These are phyloP conservation scores for Terebella lapidaria DNA, from an alignment of 2,888 invertebrate genomes.

Conservation along the genomic window DNA sequence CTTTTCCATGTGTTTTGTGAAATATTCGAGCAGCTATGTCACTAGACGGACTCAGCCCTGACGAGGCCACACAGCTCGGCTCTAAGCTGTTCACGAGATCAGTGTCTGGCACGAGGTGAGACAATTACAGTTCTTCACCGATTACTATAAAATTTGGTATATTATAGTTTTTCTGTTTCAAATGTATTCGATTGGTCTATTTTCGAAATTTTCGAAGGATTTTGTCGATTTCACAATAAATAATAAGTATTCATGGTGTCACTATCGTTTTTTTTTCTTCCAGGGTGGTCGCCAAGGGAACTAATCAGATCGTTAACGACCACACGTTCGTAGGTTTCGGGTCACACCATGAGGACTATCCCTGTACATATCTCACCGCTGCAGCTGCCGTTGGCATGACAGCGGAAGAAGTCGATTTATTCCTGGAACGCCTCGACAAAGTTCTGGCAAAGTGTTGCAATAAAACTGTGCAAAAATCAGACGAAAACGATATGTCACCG, in stretches of 20 bases:
- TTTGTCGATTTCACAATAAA: no score
- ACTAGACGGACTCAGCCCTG: conserved; percentile 17
- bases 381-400: conserved; percentile 70
- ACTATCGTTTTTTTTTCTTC: background rate
- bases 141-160: no score
- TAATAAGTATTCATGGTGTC: background rate
- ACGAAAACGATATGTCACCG: no score
- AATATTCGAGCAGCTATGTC: conserved; percentile 49
- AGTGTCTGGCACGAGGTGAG: conserved; percentile 67
- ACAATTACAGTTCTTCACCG: background rate
- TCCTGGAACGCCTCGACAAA: conserved; percentile 64
- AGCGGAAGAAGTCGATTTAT: conserved; percentile 65
- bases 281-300: conserved; percentile 52
- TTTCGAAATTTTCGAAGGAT: no score
- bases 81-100: conserved; percentile 28
- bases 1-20: no score
- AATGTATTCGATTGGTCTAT: no score
- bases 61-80: conserved; percentile 23
- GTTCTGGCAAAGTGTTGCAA: conserved; percentile 54
- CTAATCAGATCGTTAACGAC: conserved; percentile 29
- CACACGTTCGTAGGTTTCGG: conserved; percentile 63
- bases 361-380: conserved; percentile 67
- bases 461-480: no score
- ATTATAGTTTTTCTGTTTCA: no score
- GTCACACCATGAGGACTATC: conserved; percentile 62